Percentiles rank a stretch among this genome's conserved stretches.
Evolutionary conservation across 1,140 invertebrate genomes (phyloP).

Genomic region (Tetraneura akinire): DNA sequence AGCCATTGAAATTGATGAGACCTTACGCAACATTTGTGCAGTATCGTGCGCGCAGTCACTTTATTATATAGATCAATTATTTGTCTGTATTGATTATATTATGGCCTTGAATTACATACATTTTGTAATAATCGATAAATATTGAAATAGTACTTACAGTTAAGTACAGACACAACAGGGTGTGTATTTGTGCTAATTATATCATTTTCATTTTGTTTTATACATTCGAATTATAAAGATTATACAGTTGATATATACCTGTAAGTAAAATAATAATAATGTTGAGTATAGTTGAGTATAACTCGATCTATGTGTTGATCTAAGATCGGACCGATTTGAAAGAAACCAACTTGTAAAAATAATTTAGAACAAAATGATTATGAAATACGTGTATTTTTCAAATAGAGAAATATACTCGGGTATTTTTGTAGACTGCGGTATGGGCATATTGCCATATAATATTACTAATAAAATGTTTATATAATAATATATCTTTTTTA

Average conservation of each 20-base stretch:
- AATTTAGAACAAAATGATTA: background rate
- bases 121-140: background rate
- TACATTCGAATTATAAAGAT: too few species aligned
- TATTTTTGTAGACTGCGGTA: too few species aligned
- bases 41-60: slow-evolving; percentile 5
- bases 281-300: too few species aligned
- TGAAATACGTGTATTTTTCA: too few species aligned
- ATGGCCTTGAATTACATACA: slow-evolving; percentile 14
- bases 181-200: background rate
- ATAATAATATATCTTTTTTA: too few species aligned
- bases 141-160: background rate
- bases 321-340: background rate
- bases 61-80: slow-evolving; percentile 16
- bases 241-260: too few species aligned
- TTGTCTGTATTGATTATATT: slow-evolving; percentile 1
- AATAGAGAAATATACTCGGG: too few species aligned
- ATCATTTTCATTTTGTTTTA: too few species aligned
- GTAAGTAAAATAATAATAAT: too few species aligned
- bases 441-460: too few species aligned
- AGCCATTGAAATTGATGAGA: slow-evolving; percentile 13
- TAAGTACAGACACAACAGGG: background rate
- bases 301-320: background rate
- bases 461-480: too few species aligned
- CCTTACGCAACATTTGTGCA: slow-evolving; percentile 7
- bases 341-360: slow-evolving; percentile 3